A percentile compares a stretch with the other conserved stretches of the same genome.
phyloP scores from a whole-genome alignment of 2,113 vertebrate species.

The Phyllopteryx taeniolatus region DNA sequence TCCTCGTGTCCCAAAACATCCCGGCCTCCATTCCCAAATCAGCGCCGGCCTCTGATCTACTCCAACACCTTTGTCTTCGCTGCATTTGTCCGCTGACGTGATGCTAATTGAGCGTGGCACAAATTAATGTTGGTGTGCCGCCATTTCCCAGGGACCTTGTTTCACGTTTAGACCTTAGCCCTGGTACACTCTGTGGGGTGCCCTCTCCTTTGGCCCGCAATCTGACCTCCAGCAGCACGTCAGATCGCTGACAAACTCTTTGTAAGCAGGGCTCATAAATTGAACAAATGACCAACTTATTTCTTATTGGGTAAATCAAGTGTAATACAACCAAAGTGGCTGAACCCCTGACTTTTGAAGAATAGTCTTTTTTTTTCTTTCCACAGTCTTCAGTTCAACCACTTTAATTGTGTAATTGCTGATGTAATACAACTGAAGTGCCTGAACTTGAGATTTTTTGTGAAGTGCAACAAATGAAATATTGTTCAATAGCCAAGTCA shows the following conservation, averaged over 20 bases:
- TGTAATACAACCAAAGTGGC: neutral
- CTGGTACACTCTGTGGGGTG: neutral
- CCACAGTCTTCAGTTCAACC: too few species aligned
- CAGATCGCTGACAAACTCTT: constrained; percentile 21
- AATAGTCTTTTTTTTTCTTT: too few species aligned
- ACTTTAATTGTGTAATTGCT: too few species aligned
- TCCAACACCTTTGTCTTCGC: constrained; percentile 44
- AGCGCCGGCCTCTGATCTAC: constrained; percentile 34
- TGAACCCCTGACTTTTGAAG: too few species aligned
- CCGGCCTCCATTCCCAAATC: constrained; percentile 38
- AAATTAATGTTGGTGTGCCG: constrained; percentile 21
- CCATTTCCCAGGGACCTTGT: constrained; percentile 46
- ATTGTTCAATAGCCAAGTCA: too few species aligned
- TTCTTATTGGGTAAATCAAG: neutral
- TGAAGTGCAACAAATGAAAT: too few species aligned
- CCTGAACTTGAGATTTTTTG: too few species aligned
- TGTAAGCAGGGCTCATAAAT: neutral
- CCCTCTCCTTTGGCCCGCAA: constrained; percentile 10
- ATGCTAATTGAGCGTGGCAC: constrained; percentile 36
- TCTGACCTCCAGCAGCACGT: neutral
- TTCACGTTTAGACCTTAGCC: constrained; percentile 15
- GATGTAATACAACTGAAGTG: too few species aligned
- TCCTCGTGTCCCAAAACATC: constrained; percentile 45
- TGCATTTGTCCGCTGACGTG: constrained; percentile 11
- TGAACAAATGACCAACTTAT: neutral